A percentile compares a stretch with the other conserved stretches of the same genome.
Evolutionary conservation across 2,113 vertebrate genomes (phyloP).

Genomic region (Erythrocebus patas): DNA sequence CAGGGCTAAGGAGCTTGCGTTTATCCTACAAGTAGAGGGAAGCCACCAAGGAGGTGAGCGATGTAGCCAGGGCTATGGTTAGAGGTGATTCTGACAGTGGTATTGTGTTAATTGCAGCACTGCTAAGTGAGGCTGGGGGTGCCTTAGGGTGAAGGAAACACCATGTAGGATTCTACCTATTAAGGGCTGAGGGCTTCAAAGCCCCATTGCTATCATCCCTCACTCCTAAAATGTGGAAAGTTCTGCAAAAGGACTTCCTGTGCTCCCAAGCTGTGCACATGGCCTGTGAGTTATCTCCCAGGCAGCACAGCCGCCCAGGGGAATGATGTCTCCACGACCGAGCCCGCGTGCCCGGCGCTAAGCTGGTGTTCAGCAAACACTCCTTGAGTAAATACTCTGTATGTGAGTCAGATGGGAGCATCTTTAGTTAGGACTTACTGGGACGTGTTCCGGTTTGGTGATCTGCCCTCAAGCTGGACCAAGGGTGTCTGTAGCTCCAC

Average conservation of each 20-base stretch:
- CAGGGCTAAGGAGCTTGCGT: neutral
- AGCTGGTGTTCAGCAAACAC: neutral
- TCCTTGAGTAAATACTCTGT: neutral
- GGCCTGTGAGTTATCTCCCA: no score
- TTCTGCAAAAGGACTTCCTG: no score
- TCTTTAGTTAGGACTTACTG: neutral
- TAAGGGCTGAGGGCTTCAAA: neutral
- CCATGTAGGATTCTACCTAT: neutral
- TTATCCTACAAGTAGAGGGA: neutral
- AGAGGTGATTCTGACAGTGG: neutral
- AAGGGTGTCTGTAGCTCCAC: neutral
- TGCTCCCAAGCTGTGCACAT: neutral
- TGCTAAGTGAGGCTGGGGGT: neutral
- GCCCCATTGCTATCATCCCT: neutral
- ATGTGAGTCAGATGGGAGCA: neutral
- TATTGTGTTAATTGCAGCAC: neutral
- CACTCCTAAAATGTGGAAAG: neutral
- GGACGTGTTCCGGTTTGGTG: neutral
- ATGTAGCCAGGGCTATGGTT: neutral
- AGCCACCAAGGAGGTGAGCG: no score
- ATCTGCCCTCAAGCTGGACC: neutral
- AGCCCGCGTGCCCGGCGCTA: accelerated
- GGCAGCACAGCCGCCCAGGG: neutral
- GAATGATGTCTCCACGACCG: neutral
- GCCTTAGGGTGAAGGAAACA: no score